These are phyloP conservation scores for Sciurus niger DNA, from an alignment of 2,113 vertebrate genomes.

Conservation along the genomic window DNA sequence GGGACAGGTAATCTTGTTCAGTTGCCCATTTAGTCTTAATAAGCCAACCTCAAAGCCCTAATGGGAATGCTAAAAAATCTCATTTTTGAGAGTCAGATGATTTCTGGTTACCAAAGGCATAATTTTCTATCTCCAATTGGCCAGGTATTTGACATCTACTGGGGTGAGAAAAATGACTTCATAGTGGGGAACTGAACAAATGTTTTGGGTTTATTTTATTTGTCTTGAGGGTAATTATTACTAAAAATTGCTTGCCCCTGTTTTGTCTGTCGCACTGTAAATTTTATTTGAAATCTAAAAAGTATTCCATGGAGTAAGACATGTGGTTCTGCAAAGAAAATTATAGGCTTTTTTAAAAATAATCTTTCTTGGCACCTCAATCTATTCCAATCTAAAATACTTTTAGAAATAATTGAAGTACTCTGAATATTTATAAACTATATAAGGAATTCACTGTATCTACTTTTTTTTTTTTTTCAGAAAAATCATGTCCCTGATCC, in stretches of 20 bases:
- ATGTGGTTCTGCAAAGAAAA: conserved; percentile 65
- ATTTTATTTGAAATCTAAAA: conserved; percentile 62
- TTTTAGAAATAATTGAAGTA: conserved; percentile 69
- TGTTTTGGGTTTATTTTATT: conserved; percentile 66
- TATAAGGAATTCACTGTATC: conserved; percentile 54
- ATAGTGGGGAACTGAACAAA: conserved; percentile 69
- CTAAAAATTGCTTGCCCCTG: conserved; percentile 41
- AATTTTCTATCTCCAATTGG: conserved; percentile 60
- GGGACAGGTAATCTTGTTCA: conserved; percentile 67
- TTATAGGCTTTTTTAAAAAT: conserved; percentile 11
- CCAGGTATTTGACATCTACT: conserved; percentile 69
- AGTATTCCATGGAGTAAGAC: not conserved
- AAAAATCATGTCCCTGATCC: conserved; percentile 2
- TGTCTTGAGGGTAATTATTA: conserved; percentile 52
- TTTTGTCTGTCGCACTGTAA: conserved; percentile 54
- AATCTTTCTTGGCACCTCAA: conserved; percentile 36
- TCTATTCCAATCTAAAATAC: conserved; percentile 55
- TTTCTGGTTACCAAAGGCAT: conserved; percentile 73
- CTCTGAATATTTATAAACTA: conserved; percentile 63
- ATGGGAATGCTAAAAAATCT: conserved; percentile 73
- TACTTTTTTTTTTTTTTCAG: not conserved
- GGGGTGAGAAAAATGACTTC: conserved; percentile 70
- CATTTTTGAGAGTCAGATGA: conserved; percentile 74
- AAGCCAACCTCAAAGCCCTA: conserved; percentile 69
- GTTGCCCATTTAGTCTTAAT: conserved; percentile 74